Evolutionary conservation across 1,140 invertebrate genomes (phyloP), one percentile per base, ranked within the genome.

Genomic region (Nixonia krombeini): DNA sequence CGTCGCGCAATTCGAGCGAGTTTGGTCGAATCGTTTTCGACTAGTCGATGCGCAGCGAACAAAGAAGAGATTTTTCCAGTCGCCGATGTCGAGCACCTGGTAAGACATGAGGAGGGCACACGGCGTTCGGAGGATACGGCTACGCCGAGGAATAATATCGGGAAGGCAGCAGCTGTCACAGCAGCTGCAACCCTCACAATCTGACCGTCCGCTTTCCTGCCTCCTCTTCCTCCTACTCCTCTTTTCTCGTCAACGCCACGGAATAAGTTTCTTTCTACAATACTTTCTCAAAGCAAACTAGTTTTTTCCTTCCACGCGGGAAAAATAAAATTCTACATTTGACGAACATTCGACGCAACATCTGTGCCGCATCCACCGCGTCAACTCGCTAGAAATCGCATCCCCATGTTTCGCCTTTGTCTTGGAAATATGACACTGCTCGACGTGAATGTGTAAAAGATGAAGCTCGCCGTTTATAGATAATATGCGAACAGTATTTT

Each of bases 111-210:
- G 46, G 61, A 69, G 67, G 56, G 44, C 61, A 62, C 59, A 56
- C 25, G 45, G 58, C 50, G 66, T 75, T 74, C 67, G 70, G 51
- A 74, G 59, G 70, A 74, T 72, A 73, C 68, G 55, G 67, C 25
- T 53, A 26, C 17, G 35, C n/a, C n/a, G 63, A 56, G 63, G 68
- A 74, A 79, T 76, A 78, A 79, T 79, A 79, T 77, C 70, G 76
- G 71, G 72, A 76, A 73, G 59, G 12, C 46, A 74, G 78, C 80
- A 80, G 79, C 80, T 82, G 79, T 77, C 74, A 72, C 72, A 76
- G 75, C 80, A 82, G 80, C 80, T 82, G 80, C 77, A 74, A 57
- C 65, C 68, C 67, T 67, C 55, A 69, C 63, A 66, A 65, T 76
- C 71, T 68, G 66, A 61, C 50, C 61, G 33, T 31, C 55, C 52